These are phyloP conservation scores for Vollenhovia emeryi DNA, from an alignment of 1,140 invertebrate genomes.

Conservation along the genomic window DNA sequence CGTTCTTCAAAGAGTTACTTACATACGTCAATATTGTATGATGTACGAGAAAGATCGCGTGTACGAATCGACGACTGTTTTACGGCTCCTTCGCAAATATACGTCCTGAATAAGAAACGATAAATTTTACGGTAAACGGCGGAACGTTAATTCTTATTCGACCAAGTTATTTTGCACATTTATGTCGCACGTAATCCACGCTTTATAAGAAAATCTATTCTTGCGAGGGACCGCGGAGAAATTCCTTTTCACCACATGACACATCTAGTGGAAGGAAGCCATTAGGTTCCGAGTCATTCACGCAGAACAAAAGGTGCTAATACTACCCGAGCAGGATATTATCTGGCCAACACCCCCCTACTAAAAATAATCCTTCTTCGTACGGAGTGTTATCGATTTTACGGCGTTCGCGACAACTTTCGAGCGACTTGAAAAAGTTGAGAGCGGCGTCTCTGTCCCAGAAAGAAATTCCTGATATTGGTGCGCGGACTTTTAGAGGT, in stretches of 20 bases:
- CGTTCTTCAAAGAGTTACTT: not conserved
- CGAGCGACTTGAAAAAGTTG: conserved; percentile 6
- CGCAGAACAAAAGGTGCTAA: not conserved
- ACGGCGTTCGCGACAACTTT: not conserved
- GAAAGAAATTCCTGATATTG: conserved; percentile 28
- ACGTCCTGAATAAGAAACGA: not conserved
- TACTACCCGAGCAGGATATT: not conserved
- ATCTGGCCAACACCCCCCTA: not conserved
- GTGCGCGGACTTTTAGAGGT: not conserved
- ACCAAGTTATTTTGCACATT: not conserved
- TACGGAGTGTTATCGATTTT: conserved; percentile 39
- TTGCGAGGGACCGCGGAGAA: not conserved
- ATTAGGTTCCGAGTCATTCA: conserved; percentile 6
- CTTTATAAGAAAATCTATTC: not conserved
- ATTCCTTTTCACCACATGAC: not conserved
- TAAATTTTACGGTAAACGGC: not conserved
- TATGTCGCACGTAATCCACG: not conserved
- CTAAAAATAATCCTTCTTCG: conserved; percentile 29
- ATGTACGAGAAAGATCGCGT: not conserved
- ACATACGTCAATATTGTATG: not conserved
- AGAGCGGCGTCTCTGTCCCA: not conserved
- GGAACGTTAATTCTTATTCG: not conserved
- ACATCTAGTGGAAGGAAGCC: not conserved
- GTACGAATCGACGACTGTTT: not conserved
- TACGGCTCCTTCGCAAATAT: not conserved